Evolutionary conservation across 2,797 vertebrate species (phyloP), one percentile per base, ranked within the genome.

Genomic region (Gymnopithys bicolor): DNA sequence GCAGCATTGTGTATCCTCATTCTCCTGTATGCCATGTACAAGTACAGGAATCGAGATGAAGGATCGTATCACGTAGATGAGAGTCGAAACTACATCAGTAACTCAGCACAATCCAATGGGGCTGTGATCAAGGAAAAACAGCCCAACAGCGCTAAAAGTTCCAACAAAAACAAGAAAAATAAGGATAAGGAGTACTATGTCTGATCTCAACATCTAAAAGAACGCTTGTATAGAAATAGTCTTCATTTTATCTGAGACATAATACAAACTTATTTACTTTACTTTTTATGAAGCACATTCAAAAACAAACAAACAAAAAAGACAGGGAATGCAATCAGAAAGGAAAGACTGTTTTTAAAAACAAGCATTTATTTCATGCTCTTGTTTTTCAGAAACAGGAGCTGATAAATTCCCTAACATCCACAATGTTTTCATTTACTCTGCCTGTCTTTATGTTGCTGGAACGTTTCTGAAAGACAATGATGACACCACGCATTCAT

Each of bases 121-220:
- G 98, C 99, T 69, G 98, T 99, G 7, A 98, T 99, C 89, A 99
- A 99, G 97, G 99, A 99, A 96, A 99, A 99, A 68, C 99, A 98
- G 53, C 98, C 98, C 95, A 99, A 98, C 98, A 98, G 98, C 59
- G 98, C 98, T 76, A 99, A 99, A 98, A 98, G 98, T 96, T 98
- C 99, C 90, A 98, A 97, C 98, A 99, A 99, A 98, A 99, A 98
- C 96, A 99, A 99, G 99, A 99, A 99, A 98, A 99, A 99, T 98
- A 99, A 99, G 98, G 99, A 99, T 98, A 99, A 99, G 97, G 99
- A 99, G 97, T 99, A 99, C 97, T 99, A 99, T 48, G 99, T 99
- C 98, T 99, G 99, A 99, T 98, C 97, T 95, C 97, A 92, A 96
- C 96, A 97, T 97, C 98, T 97, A 97, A 98, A 98, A 98, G 97